Evolutionary conservation across 1,140 invertebrate genomes (phyloP), one percentile per base, ranked within the genome.

Genomic region (Saxidomus purpurata): DNA sequence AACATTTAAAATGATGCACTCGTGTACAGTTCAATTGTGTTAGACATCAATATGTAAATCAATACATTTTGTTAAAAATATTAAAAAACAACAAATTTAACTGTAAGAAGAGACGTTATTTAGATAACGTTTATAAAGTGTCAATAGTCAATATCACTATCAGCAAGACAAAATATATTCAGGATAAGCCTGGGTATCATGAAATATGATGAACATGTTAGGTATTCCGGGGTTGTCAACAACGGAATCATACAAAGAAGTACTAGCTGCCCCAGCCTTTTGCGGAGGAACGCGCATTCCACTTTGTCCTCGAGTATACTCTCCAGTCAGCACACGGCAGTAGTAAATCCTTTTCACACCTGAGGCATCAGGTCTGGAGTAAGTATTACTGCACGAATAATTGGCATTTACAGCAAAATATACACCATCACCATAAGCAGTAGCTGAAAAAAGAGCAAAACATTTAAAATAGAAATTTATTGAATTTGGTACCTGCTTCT

Each of bases 151-250:
- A 4, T 15, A 4, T 8, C 4, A 43, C 43, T 43, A 43, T 43
- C 15, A 8, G 43, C 4, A 43, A 15, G 43, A 43, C 43, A 43
- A 43, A 43, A 93, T 82, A 81, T 92, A 94, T 36, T 92, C 90
- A 19, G 93, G 93, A 59, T 93, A 93, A 0, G 92, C 93, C 34
- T 93, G 93, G 0, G 91, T 90, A 69, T 94, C 93, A 82, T 90
- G 61, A 79, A 94, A 94, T 38, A 94, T 93, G 15, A 94, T 74
- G 63, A 81, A 94, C 71, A 94, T 92, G 13, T 0, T 13, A 3
- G 93, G 92, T 40, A 61, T 87, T 0, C 22, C 19, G 19, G 61
- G 0, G 81, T 90, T 90, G 31, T 93, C 88, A 9, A 89, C 90
- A 0, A 92, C 90, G n/a, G 93, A 94, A 52, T 94, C 91, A 87